Evolutionary conservation across 1,140 invertebrate genomes (phyloP), one percentile per base, ranked within the genome.

Genomic region (Drosophila busckii): DNA sequence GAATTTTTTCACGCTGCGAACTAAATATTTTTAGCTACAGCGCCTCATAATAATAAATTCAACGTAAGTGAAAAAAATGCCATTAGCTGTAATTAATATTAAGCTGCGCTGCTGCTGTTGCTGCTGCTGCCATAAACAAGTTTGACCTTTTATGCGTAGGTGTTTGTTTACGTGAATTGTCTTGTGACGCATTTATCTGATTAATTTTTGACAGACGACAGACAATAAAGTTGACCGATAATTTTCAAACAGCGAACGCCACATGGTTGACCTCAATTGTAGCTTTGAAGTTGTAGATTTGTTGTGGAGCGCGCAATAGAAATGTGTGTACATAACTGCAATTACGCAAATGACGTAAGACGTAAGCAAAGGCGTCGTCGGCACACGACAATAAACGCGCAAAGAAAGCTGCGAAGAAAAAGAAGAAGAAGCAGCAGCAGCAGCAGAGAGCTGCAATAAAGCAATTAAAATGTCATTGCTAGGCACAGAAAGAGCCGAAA

Each of bases 401-500:
- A 26, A 52, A 29, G 9, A 31, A 26, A 59, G 29, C 20, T 26
- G 28, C 9, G 29, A 32, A 40, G 16, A 46, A 22, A 28, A 9
- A 15, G 25, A 53, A 59, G 25, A 46, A 44, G 23, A 42, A 60
- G 29, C 35, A 41, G n/a, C n/a, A 58, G 25, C 12, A 37, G n/a
- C 54, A 7, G 31, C 49, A 58, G 20, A 40, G 13, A 23, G 16
- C 4, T 61, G 67, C 71, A 80, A 78, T 78, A 78, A 80, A 82
- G 75, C 75, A 82, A 80, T 80, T 80, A 80, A 80, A 80, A 80
- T 82, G 73, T 80, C 73, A 80, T 82, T 80, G 73, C 60, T 64
- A 41, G 65, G n/a, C 8, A 13, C 0, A 64, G 35, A 35, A 28
- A 42, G 23, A 16, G 32, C 22, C 6, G 5, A 55, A 26, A 13